Base-by-base conservation (phyloP, 2,797 vertebrate species). In the Nyctalus aviator region DNA sequence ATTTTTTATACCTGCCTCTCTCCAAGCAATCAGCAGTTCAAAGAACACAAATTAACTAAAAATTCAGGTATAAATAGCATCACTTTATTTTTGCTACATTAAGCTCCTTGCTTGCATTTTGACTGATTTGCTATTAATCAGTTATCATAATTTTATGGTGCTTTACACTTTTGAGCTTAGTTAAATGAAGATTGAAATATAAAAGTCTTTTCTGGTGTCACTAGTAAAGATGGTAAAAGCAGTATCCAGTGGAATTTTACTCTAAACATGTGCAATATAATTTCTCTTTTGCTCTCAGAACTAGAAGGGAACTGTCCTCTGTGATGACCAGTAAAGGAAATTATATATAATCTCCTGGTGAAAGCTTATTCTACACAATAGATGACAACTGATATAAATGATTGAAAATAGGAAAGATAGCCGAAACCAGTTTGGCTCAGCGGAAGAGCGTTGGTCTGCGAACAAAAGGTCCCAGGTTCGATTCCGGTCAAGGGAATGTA, bases 31-130 rank as follows among this genome's bases (percentile, higher is more conserved):
- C n/a, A 92, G 44, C 57, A 62, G 41, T 89, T 64, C 50, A 91
- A 95, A 95, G 32, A 96, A 88, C 12, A 94, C 91, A 95, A 92
- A 93, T 93, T 96, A 96, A 81, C 48, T 93, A 69, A 97, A 96
- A 96, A 95, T 72, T 79, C 50, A 88, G 78, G n/a, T 85, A 83
- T 92, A 96, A 94, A 89, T 91, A 94, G 25, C 20, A 95, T 92
- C 59, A 46, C 27, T 68, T 84, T 82, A 85, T 88, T 94, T 95
- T 94, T 96, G 57, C 85, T 93, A 30, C 85, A 15, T 66, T 78
- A 77, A 92, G 25, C 62, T 83, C 50, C 50, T 93, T 88, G n/a
- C 69, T 90, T 95, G 23, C 35, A 88, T 95, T 96, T 95, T 75
- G 15, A 86, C 69, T 96, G 68, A 88, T 94, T 91, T 94, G 78